Conservation (phyloP, 2,797 vertebrate species). For the Channallabes apus region DNA sequence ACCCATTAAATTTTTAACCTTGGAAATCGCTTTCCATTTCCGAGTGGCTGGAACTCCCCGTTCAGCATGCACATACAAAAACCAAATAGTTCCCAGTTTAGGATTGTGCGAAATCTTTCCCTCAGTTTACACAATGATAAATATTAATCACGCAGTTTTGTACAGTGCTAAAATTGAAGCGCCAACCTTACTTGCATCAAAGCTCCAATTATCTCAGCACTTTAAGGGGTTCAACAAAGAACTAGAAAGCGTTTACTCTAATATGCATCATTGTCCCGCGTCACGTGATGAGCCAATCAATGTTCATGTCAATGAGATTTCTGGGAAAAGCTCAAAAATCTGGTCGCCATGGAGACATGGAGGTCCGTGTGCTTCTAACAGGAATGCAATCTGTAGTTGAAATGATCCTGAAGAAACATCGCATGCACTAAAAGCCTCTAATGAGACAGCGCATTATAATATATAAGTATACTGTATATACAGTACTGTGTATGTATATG, state of each 20-base stretch:
- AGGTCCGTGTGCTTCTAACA: not conserved
- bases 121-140: not conserved
- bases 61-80: not conserved
- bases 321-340: not conserved
- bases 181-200: not conserved
- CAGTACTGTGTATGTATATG: no score
- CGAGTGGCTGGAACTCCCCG: no score
- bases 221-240: not conserved
- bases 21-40: not conserved
- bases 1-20: no score
- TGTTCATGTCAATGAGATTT: not conserved
- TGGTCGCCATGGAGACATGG: conserved; percentile 5
- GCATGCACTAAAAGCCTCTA: not conserved
- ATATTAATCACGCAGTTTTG: not conserved
- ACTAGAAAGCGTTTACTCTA: not conserved
- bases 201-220: not conserved
- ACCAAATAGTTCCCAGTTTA: not conserved
- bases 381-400: not conserved
- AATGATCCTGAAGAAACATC: not conserved
- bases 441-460: not conserved
- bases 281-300: not conserved
- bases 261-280: not conserved
- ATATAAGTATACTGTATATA: not conserved
- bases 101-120: not conserved
- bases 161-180: not conserved